Base-by-base conservation (phyloP, 2,113 vertebrate species). In the Microcebus lehilahytsara region DNA sequence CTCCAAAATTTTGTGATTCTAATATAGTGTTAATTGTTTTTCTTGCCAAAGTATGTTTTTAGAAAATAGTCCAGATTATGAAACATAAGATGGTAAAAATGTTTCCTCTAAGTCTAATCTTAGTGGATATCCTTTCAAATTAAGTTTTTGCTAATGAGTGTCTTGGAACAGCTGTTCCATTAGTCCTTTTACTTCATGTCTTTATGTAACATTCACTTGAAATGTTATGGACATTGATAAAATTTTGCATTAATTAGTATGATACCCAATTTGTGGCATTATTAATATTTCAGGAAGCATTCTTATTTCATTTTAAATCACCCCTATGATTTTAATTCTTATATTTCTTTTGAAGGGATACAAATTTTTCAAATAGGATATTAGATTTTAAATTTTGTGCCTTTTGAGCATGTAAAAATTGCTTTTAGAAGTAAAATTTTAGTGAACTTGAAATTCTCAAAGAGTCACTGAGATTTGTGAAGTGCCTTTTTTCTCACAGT, bases 191-290 rank as follows among this genome's bases (percentile, higher is more conserved):
- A 67, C 40, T 92, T 94, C 20, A 51, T 81, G 32, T 83, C 16
- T 79, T 75, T 81, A 64, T 72, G 32, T 91, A 77, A 69, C 7
- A 32, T 78, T 92, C 62, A 49, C 56, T 95, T 96, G 83, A 71
- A 78, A 84, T 75, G 25, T 58, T 96, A 81, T 25, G 17, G 6
- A 64, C 10, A 42, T 77, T 69, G 19, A 77, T 62, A 71, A 64
- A 87, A 32, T 46, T 79, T 92, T 87, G 51, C 46, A 62, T 81
- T 88, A 60, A 75, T 67, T 75, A 78, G 4, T 78, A 42, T 92
- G 30, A 64, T 64, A 75, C 16, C 32, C 17, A 64, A 22, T 60
- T 92, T 84, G 19, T 71, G 37, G 88, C 58, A 72, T 51, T 67
- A 89, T 66, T 32, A 86, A 34, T 79, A 81, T 87, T 91, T 9